Evolutionary conservation across 2,113 vertebrate genomes (phyloP), one percentile per base, ranked within the genome.

Genomic region (Heteronetta atricapilla): DNA sequence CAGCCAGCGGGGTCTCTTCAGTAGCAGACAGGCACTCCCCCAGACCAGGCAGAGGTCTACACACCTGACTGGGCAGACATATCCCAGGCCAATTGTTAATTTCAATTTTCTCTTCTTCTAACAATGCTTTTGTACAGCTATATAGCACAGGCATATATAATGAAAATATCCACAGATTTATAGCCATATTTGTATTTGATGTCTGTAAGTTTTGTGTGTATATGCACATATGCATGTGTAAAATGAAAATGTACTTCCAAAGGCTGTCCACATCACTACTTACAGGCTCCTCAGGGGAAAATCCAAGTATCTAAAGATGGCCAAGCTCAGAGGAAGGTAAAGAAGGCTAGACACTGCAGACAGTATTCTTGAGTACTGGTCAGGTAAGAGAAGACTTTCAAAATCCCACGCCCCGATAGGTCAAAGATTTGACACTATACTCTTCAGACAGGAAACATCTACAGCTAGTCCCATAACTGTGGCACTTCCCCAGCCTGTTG

Each of bases 171-270:
- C 74, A 29, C 0, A 3, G 10, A 20, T n/a, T 23, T 36, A 8
- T 42, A 7, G 2, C 46, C 53, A 1, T 0, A 7, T 6, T 8
- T 33, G 8, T 2, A 34, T 4, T 16, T n/a, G 3, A 4, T 20
- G 31, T 18, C 46, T 2, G 0, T 23, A 40, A 16, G 22, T 26
- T 64, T 68, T 2, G 3, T 11, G 40, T 10, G 13, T 4, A 28
- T 4, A 33, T 0, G 2, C 28, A 22, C 21, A 8, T 18, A 10
- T 2, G 29, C 4, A 11, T 0, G 28, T 4, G 17, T 11, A 12
- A 4, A 28, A 12, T 3, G 46, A 64, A 50, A 46, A 13, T 0
- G 33, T 5, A 17, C 0, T 0, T 3, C n/a, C 38, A 16, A 10
- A 25, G 23, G 29, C 31, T 46, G 16, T 4, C 13, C 5, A 3